Evolutionary conservation across 2,888 invertebrate genomes (phyloP), one percentile per base, ranked within the genome.

Genomic region (Lasioglossum oenotherae): DNA sequence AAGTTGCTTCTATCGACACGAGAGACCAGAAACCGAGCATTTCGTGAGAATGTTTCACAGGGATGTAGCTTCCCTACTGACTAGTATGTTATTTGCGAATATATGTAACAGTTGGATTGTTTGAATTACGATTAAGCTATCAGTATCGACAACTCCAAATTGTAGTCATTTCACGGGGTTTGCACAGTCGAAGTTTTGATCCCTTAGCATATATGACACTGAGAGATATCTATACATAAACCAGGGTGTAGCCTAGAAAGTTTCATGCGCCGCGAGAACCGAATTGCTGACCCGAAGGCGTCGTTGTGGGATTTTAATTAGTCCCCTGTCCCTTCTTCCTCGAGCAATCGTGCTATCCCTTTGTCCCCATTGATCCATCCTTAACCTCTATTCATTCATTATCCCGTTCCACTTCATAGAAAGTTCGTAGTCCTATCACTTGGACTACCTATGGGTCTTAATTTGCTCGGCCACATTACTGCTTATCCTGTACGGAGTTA

Each of bases 271-370:
- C 80, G 86, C 87, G 86, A 87, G 89, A 87, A 86, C 89, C 87
- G 90, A 92, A 93, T 92, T 93, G 92, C 93, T 93, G 92, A 92
- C 93, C 92, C 90, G 89, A 92, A 91, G 88, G 92, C 92, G 90
- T 91, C 92, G 93, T 91, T 92, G 91, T 92, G 92, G 92, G 93
- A 92, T 93, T 94, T 93, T 93, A 93, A 93, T 93, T 93, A 93
- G 93, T 92, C 92, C 91, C 92, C 92, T 91, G 91, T 91, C 90
- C 90, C 88, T 90, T 90, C 89, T 88, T 87, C 79, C 86, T 84
- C 85, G 87, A 89, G 90, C 92, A 92, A 92, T 90, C 93, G 81
- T 88, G 87, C 87, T 80, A 79, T 86, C 87, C 87, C 89, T 88
- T 87, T 87, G 85, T 80, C 87, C 88, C 81, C 87, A 80, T 87